These are phyloP conservation scores for Paramacrobiotus metropolitanus DNA, from an alignment of 1,140 invertebrate species.

Conservation along the genomic window DNA sequence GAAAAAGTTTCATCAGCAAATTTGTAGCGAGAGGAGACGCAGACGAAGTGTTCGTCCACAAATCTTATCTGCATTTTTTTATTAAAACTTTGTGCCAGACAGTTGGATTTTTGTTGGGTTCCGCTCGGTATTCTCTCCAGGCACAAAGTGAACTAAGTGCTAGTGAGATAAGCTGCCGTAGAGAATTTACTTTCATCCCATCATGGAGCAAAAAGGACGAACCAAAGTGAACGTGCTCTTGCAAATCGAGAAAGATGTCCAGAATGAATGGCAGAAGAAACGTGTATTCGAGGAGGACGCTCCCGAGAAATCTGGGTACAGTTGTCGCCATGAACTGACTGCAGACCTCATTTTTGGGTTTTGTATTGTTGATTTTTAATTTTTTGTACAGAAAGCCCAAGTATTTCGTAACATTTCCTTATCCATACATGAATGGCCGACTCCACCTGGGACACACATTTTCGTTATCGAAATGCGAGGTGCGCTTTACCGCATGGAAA, in stretches of 20 bases:
- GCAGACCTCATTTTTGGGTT: neutral
- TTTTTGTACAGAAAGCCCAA: conserved; percentile 32
- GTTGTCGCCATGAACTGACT: too few species aligned
- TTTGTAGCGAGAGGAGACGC: too few species aligned
- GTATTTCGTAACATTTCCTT: conserved; percentile 84
- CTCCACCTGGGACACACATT: conserved; percentile 95
- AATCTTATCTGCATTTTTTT: too few species aligned
- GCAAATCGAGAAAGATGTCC: conserved; percentile 59
- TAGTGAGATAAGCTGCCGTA: too few species aligned
- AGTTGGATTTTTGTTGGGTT: too few species aligned
- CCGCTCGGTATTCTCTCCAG: too few species aligned
- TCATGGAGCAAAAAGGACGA: conserved; percentile 55
- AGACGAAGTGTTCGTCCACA: too few species aligned
- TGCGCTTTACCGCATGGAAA: conserved; percentile 14
- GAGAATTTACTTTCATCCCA: neutral
- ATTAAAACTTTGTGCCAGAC: too few species aligned
- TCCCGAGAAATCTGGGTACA: conserved; percentile 21
- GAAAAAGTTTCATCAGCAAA: too few species aligned
- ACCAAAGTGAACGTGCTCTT: conserved; percentile 72
- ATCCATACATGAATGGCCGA: conserved; percentile 97
- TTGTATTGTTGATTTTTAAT: conserved; percentile 10
- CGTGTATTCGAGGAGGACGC: conserved; percentile 59
- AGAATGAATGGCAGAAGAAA: conserved; percentile 50
- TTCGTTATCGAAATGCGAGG: conserved; percentile 82
- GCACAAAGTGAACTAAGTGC: too few species aligned